phyloP scores from a whole-genome alignment of 2,888 invertebrate genomes.

The Tethea ocularis region DNA sequence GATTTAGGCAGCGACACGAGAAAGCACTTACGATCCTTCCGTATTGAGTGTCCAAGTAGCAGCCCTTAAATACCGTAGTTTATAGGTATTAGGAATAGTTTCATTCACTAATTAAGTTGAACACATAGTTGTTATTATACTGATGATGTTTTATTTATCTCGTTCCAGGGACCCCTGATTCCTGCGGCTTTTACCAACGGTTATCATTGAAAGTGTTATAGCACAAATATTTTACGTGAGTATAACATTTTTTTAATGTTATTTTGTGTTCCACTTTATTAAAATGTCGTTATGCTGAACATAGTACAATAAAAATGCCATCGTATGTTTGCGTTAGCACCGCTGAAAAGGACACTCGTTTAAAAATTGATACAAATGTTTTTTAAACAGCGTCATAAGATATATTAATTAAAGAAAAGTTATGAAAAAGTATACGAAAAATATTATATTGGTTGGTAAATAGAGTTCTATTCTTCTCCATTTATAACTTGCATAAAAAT shows the following conservation, averaged over 20 bases:
- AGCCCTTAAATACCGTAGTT: too few species aligned
- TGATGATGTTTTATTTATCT: constrained; percentile 38
- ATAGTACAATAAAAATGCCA: constrained; percentile 54
- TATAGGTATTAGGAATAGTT: too few species aligned
- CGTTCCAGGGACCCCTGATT: constrained; percentile 96
- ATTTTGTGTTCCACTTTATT: constrained; percentile 59
- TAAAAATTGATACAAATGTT: constrained; percentile 55
- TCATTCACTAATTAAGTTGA: too few species aligned
- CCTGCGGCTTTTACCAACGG: constrained; percentile 99
- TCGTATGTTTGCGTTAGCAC: constrained; percentile 55
- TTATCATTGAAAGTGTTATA: constrained; percentile 93
- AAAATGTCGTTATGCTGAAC: constrained; percentile 65
- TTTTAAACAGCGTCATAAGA: constrained; percentile 51
- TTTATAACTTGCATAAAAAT: background rate
- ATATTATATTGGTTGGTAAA: constrained; percentile 21
- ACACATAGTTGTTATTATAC: background rate
- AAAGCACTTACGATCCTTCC: too few species aligned
- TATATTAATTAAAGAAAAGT: constrained; percentile 16
- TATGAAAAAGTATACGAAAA: background rate
- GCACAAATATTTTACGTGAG: constrained; percentile 83
- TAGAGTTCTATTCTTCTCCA: background rate
- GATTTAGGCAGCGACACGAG: too few species aligned
- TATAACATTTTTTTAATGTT: constrained; percentile 61
- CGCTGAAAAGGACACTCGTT: constrained; percentile 52
- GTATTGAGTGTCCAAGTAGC: too few species aligned